These are phyloP conservation scores for Cryptocephalus primarius DNA, from an alignment of 2,888 invertebrate genomes.

Conservation along the genomic window DNA sequence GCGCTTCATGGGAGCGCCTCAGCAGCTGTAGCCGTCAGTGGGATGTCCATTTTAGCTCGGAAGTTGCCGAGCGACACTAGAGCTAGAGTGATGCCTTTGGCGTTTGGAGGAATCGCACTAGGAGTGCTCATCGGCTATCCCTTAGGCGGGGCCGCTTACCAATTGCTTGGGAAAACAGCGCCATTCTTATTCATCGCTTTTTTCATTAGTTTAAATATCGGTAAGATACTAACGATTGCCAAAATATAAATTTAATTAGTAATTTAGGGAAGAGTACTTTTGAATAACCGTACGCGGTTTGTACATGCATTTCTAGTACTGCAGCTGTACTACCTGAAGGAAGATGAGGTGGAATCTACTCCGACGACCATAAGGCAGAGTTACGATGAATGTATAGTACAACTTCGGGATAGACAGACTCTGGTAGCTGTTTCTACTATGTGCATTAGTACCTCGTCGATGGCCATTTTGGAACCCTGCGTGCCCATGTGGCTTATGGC, in stretches of 20 bases:
- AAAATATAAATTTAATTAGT: not conserved
- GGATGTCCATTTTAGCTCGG: constrained; percentile 69
- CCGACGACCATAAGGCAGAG: constrained; percentile 16
- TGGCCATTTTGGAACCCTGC: constrained; percentile 75
- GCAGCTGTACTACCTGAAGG: constrained; percentile 20
- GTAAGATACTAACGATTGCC: too few relatives aligned
- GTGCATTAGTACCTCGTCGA: constrained; percentile 67
- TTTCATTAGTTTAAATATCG: constrained; percentile 43
- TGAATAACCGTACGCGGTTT: not conserved
- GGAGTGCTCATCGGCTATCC: constrained; percentile 77
- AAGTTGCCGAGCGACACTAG: constrained; percentile 43
- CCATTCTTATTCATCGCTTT: constrained; percentile 61
- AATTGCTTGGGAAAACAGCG: constrained; percentile 61
- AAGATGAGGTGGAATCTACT: constrained; percentile 11
- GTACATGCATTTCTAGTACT: constrained; percentile 17
- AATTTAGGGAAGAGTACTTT: too few relatives aligned
- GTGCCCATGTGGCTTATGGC: constrained; percentile 71
- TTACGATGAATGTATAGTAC: constrained; percentile 38
- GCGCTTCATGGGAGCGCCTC: constrained; percentile 73
- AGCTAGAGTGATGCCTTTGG: constrained; percentile 66
- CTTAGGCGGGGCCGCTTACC: constrained; percentile 66
- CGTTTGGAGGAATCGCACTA: constrained; percentile 68
- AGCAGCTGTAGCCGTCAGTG: constrained; percentile 67
- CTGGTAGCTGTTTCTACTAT: constrained; percentile 55
- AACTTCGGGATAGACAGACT: constrained; percentile 53